Percentiles rank a stretch among this genome's conserved stretches.
phyloP scores from a whole-genome alignment of 2,888 invertebrate genomes.

The Spialia ferax region DNA sequence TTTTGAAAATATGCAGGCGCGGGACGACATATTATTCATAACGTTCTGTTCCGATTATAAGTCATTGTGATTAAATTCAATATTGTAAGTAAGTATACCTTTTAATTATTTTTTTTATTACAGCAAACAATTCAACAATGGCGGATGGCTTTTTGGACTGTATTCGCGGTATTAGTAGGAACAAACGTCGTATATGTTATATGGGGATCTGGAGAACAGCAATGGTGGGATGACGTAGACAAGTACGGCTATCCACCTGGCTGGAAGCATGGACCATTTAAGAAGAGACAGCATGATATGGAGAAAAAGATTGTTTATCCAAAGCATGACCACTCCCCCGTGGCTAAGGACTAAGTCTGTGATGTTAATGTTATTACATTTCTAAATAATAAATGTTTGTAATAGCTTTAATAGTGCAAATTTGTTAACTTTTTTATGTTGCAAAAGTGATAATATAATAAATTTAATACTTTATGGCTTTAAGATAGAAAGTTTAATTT shows the following conservation, averaged over 20 bases:
- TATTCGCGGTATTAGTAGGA: constrained; percentile 88
- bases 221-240: constrained; percentile 58
- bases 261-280: constrained; percentile 75
- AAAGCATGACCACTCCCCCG: constrained; percentile 75
- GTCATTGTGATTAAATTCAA: not conserved
- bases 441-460: no score
- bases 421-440: not conserved
- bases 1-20: not conserved
- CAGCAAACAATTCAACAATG: constrained; percentile 89
- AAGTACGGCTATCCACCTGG: constrained; percentile 72
- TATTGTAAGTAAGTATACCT: not conserved
- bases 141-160: constrained; percentile 93
- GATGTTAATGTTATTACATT: not conserved
- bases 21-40: not conserved
- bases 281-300: constrained; percentile 53
- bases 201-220: constrained; percentile 88
- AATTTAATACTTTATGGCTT: no score
- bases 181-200: constrained; percentile 90
- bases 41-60: not conserved
- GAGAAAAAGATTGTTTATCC: constrained; percentile 74
- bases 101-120: constrained; percentile 43
- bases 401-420: no score
- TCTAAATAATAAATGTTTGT: not conserved
- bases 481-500: no score
- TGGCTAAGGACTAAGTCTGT: constrained; percentile 56